Evolutionary conservation across 2,113 vertebrate species (phyloP), one percentile per base, ranked within the genome.

Genomic region (Pachycephala philippinensis): DNA sequence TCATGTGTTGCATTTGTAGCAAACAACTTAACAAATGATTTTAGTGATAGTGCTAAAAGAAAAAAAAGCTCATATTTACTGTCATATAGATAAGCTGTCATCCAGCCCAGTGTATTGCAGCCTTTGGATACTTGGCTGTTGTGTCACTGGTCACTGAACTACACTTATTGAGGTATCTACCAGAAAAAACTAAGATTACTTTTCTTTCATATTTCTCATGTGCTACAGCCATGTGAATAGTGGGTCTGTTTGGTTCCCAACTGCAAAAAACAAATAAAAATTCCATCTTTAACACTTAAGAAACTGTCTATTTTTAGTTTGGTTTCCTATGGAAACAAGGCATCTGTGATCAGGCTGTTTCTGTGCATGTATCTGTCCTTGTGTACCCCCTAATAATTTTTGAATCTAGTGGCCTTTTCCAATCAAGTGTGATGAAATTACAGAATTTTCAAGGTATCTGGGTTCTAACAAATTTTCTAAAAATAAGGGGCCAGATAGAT

Each of bases 241-340:
- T 69, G 85, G 72, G 90, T 86, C 95, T 96, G 90, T 90, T 95
- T 95, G 80, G 90, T 96, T 95, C 84, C 70, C 83, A 93, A 94
- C 92, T 96, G 96, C 95, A 96, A 95, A 39, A 95, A 97, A 93
- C 96, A 97, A 96, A 97, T 96, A 95, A 97, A 95, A 96, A 93
- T 95, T 96, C 93, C 96, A 93, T 96, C 96, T 96, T 96, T 95
- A 97, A 96, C 95, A 95, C 95, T 96, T 96, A 94, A 87, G 92
- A 96, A 96, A 86, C 93, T n/a, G 47, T 66, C 92, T 97, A 94
- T 96, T 97, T 97, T 95, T 96, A 95, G 93, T 95, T 87, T 96
- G 96, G 96, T 97, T 97, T 97, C 96, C 96, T 97, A 97, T 95
- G 93, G 93, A 96, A 96, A 95, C 93, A 89, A 93, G 96, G 90